Base-by-base conservation (phyloP, 2,888 invertebrate species). In the Anoplius nigerrimus region DNA sequence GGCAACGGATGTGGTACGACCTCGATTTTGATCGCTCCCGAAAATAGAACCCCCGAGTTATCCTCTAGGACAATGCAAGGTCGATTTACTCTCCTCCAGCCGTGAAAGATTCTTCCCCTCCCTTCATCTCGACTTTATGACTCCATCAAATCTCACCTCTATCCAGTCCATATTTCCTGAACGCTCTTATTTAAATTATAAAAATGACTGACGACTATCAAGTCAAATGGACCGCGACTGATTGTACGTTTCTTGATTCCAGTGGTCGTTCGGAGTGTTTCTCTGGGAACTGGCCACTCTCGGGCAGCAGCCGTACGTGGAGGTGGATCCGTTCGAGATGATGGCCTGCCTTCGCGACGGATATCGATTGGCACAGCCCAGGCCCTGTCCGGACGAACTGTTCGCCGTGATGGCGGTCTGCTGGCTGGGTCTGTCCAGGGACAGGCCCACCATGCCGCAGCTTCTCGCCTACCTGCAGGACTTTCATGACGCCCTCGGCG, bases 241-340 rank as follows among this genome's bases (percentile, higher is more conserved):
- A 34, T 34, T 34, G 34, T 1, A 13, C 6, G 1, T 34, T 34
- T 34, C 11, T 34, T 34, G 4, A 34, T 13, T 1, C 5, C 86
- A 96, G 94, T 98, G 98, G 98, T 94, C 97, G 3, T 95, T 97
- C 89, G 98, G 98, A n/a, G 95, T 98, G 59, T 92, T 96, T 11
- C 90, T 98, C 74, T 98, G 98, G 98, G 98, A 98, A 89, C 89
- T 98, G 85, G 93, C 96, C 75, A 98, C 98, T 2, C 90, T 97
- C 81, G 97, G 96, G 1, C 95, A 96, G 74, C 93, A 97, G 83
- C 98, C 98, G 0, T 95, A 97, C 84, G 92, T 94, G 15, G 97
- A 98, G 86, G 93, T 98, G 46, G 97, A 98, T 89, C 96, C 97
- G 13, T 96, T 95, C 81, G 98, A 98, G 87, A 95, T 98, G 90